Conservation (phyloP, 2,888 invertebrate species). For the Allacma fusca region DNA sequence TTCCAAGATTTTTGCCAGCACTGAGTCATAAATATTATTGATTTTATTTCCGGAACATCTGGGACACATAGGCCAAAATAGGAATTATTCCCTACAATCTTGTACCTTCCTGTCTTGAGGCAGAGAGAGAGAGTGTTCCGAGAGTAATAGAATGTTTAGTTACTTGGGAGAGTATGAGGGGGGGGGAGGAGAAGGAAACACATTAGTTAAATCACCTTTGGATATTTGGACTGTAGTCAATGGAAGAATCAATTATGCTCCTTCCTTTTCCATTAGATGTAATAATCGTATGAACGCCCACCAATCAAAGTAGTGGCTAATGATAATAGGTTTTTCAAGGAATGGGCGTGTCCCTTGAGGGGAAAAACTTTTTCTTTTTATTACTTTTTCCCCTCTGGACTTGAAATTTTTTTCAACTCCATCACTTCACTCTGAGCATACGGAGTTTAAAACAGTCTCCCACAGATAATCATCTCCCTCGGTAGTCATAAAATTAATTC, state of each 20-base stretch:
- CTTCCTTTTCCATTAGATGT: constrained; percentile 30
- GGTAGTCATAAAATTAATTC: not conserved
- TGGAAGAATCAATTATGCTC: constrained; percentile 37
- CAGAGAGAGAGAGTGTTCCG: not conserved
- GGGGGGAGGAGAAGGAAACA: not conserved
- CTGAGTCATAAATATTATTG: too few species aligned
- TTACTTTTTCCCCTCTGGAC: not conserved
- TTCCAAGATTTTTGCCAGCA: too few species aligned
- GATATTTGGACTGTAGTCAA: constrained; percentile 32
- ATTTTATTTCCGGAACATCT: too few species aligned
- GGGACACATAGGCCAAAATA: too few species aligned
- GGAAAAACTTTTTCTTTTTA: constrained; percentile 19
- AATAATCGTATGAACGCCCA: constrained; percentile 32
- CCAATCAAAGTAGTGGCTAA: constrained; percentile 37
- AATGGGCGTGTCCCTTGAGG: not conserved
- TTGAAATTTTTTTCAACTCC: not conserved
- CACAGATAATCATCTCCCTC: not conserved
- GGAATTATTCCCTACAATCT: too few species aligned
- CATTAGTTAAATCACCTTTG: constrained; percentile 20
- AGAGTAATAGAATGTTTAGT: not conserved
- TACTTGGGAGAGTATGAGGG: not conserved
- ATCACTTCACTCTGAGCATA: not conserved
- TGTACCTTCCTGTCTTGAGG: too few species aligned
- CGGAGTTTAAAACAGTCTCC: not conserved
- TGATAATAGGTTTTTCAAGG: constrained; percentile 30